Base-by-base conservation (phyloP, 2,888 invertebrate species). In the Hirtodrosophila cameraria region DNA sequence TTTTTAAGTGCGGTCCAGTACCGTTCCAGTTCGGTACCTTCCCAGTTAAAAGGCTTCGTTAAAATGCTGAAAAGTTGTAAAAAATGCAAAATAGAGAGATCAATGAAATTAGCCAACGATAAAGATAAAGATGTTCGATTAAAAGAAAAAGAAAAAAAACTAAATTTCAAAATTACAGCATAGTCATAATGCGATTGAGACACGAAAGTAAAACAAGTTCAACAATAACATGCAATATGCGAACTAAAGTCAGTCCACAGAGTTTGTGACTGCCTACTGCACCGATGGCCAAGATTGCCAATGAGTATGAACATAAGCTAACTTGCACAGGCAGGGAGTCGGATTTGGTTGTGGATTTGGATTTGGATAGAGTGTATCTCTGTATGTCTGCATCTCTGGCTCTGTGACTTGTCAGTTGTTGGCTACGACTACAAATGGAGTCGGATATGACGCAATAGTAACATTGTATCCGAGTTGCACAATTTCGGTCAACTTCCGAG, bases 11-110 rank as follows among this genome's bases (percentile, higher is more conserved):
- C 86, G 5, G 88, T 75, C 89, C 90, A 88, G 74, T 94, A 94
- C 27, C 83, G 87, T 31, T 90, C 86, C 54, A 94, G 89, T 89
- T 95, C 94, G 60, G 92, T 90, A 43, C 93, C 94, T 91, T 95
- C 95, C 95, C 95, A 95, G 77, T 90, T 75, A 25, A 86, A 66
- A 59, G 89, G 81, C 68, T 91, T 90, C 15, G 92, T 74, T 68
- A 92, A 91, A 48, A 90, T 83, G 25, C 93, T 91, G 74, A 89
- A 91, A 75, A 77, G 64, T 90, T 90, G 45, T 59, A 70, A 39
- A 67, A 59, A 60, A 41, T 62, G 16, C 35, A 27, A 66, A 46
- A 39, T 54, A 18, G 13, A 28, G 23, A 63, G 54, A 63, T 67
- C 23, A 57, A 41, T 27, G 23, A 64, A 62, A 57, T 72, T 61